These are phyloP conservation scores for Psephotus haematonotus DNA, from an alignment of 2,113 vertebrate genomes.

Conservation along the genomic window DNA sequence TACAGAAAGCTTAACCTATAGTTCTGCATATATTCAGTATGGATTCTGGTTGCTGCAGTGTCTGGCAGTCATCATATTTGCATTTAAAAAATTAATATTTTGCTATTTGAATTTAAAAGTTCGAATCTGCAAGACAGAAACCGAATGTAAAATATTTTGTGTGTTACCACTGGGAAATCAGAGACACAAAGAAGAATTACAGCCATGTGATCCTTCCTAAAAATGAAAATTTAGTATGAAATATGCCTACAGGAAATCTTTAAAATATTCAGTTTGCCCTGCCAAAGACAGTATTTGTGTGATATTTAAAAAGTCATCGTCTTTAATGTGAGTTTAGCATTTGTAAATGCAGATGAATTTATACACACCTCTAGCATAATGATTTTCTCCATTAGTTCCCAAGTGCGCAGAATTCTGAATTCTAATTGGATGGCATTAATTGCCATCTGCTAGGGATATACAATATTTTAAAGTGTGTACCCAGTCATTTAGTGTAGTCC, in stretches of 20 bases:
- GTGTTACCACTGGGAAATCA: background rate
- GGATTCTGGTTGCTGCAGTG: background rate
- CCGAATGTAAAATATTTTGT: background rate
- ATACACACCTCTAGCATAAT: constrained; percentile 21
- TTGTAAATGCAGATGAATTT: constrained; percentile 26
- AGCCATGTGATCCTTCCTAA: background rate
- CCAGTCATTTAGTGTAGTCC: background rate
- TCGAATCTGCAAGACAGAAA: background rate
- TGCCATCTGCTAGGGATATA: background rate
- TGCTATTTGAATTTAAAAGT: background rate
- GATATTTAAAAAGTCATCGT: constrained; percentile 17
- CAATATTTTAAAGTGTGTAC: background rate
- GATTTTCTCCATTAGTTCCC: constrained; percentile 38
- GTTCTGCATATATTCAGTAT: background rate
- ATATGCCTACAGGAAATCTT: constrained; percentile 14
- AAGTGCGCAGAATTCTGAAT: constrained; percentile 8
- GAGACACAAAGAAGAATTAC: constrained; percentile 14
- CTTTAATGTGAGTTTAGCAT: constrained; percentile 17
- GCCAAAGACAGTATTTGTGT: background rate
- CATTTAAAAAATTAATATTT: background rate
- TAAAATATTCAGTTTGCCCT: constrained; percentile 32
- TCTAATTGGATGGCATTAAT: constrained; percentile 33
- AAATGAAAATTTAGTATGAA: constrained; percentile 16
- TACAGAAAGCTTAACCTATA: background rate
- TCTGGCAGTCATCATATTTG: background rate